These are phyloP conservation scores for Pseudotriccus pelzelni DNA, from an alignment of 2,797 vertebrate species.

Conservation along the genomic window DNA sequence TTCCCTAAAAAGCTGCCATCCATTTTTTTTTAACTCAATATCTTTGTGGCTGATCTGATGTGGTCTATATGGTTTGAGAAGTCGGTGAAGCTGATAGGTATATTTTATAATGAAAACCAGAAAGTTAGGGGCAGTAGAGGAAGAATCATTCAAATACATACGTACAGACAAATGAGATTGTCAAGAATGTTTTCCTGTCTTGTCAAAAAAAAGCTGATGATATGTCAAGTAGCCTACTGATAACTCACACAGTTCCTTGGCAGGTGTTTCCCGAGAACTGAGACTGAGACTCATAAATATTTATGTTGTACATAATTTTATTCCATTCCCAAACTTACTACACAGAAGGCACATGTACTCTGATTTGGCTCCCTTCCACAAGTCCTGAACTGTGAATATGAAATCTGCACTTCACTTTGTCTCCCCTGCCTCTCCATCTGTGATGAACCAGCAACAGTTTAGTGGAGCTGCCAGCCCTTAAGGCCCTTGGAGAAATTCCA, in stretches of 20 bases:
- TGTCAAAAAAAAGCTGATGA: neutral
- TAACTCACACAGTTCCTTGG: neutral
- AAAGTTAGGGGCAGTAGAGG: neutral
- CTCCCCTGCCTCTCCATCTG: slow-evolving; percentile 1
- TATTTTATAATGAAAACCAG: neutral
- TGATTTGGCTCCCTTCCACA: neutral
- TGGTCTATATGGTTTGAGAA: neutral
- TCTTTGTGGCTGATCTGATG: neutral
- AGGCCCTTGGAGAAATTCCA: neutral
- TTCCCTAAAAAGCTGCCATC: neutral
- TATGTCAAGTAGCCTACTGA: neutral
- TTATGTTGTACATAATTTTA: slow-evolving; percentile 21
- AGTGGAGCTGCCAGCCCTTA: neutral
- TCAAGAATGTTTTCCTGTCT: neutral
- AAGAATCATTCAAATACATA: neutral
- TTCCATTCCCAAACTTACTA: neutral
- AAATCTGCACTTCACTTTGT: slow-evolving; percentile 9
- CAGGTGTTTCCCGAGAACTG: neutral
- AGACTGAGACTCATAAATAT: slow-evolving; percentile 7
- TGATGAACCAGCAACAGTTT: neutral
- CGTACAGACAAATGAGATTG: neutral
- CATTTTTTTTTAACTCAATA: neutral
- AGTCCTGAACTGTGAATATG: slow-evolving; percentile 3
- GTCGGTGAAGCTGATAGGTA: neutral
- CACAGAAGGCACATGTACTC: neutral